Evolutionary conservation across 2,888 invertebrate genomes (phyloP), one percentile per base, ranked within the genome.

Genomic region (Cephus rjabovi): DNA sequence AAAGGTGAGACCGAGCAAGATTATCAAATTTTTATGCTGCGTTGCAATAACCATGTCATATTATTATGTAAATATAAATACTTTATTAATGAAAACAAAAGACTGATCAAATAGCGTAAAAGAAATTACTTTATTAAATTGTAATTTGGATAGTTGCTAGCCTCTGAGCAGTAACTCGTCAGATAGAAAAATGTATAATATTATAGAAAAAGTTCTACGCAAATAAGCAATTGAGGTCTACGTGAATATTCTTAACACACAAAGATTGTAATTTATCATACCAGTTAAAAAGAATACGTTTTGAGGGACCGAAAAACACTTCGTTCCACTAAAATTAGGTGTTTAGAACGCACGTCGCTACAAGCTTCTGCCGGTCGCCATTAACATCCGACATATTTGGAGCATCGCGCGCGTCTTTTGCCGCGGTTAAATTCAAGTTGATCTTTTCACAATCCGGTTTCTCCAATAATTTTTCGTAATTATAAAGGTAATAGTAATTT

Each of bases 401-500:
- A 69, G 78, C 34, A 71, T n/a, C 75, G 78, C 78, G 78, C 78
- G 78, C 78, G 78, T 76, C 75, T 70, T 73, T 78, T 71, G 78
- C 40, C n/a, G 68, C 33, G 31, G 40, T 11, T n/a, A 37, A 34
- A 30, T 34, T 35, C 30, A 23, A 34, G 30, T 74, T 34, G 12
- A 74, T 35, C 23, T 35, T 35, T 74, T 74, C 37, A 23, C 1
- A 11, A 34, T 6, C 23, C 9, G 9, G 56, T 3, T 56, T 56
- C 9, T 2, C 23, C 23, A 56, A 56, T 56, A 56, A 6, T 56
- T 56, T 23, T 56, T 56, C 23, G 23, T 56, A 56, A 23, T 56
- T 56, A 23, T 56, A 9, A 56, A 23, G 23, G 9, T 6, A 34
- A 11, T 34, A 34, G 37, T 37, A 37, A 37, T 4, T 4, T 12